Percentiles rank a stretch among this genome's conserved stretches.
These are phyloP conservation scores for Diplodus puntazzo DNA, from an alignment of 2,797 vertebrate genomes.

Conservation along the genomic window DNA sequence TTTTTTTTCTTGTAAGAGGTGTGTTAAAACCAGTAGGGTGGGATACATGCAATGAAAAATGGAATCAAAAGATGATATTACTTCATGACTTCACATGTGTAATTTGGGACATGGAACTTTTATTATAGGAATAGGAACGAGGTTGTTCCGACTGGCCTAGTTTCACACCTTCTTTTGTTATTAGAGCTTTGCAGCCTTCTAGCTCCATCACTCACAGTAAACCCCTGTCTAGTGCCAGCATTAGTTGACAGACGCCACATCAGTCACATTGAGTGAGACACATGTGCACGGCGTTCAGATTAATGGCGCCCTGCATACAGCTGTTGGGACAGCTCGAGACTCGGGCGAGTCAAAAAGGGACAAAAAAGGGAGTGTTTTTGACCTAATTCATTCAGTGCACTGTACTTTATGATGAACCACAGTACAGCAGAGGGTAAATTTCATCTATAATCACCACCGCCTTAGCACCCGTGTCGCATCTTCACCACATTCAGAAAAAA, in stretches of 20 bases:
- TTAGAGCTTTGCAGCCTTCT: slow-evolving; percentile 36
- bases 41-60: not conserved
- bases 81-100: not conserved
- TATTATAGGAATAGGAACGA: not conserved
- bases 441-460: slow-evolving; percentile 6
- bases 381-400: slow-evolving; percentile 40
- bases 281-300: slow-evolving; percentile 47
- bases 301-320: slow-evolving; percentile 22
- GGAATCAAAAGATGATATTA: not conserved
- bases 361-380: slow-evolving; percentile 15
- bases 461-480: not conserved
- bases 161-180: slow-evolving; percentile 47
- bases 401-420: slow-evolving; percentile 30
- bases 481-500: slow-evolving; percentile 23
- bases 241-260: slow-evolving; percentile 56
- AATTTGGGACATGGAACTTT: not conserved
- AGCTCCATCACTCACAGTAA: slow-evolving; percentile 57
- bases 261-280: slow-evolving; percentile 52
- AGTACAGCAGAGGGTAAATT: slow-evolving; percentile 27
- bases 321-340: slow-evolving; percentile 11
- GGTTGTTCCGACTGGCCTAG: slow-evolving; percentile 34
- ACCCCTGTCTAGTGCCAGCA: slow-evolving; percentile 28
- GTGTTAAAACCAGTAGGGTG: slow-evolving; percentile 15
- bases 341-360: slow-evolving; percentile 18
- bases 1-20: slow-evolving; percentile 31